These are phyloP conservation scores for Pardosa pseudoannulata DNA, from an alignment of 2,888 invertebrate genomes.

Conservation along the genomic window DNA sequence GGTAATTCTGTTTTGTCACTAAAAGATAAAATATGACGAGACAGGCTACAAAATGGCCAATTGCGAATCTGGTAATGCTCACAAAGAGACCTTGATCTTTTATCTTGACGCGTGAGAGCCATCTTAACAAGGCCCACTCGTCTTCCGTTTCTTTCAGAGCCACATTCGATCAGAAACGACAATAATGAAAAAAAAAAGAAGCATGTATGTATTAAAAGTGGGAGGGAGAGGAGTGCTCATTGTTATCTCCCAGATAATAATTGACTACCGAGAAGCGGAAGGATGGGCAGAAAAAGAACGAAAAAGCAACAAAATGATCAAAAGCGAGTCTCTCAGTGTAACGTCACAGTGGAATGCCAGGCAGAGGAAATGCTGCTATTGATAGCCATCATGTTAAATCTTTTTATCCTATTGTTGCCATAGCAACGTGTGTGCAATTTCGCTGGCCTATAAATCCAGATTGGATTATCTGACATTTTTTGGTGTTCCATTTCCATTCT, in stretches of 20 bases:
- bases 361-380: not conserved
- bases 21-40: too few species aligned
- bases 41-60: too few species aligned
- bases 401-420: not conserved
- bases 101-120: not conserved
- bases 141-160: not conserved
- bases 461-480: too few species aligned
- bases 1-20: too few species aligned
- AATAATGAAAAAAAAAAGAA: not conserved
- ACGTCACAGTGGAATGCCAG: not conserved
- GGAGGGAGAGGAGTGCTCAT: not conserved
- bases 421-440: not conserved
- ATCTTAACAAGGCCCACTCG: not conserved
- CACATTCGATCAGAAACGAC: not conserved
- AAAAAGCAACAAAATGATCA: not conserved
- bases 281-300: not conserved
- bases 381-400: not conserved
- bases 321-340: not conserved
- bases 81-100: not conserved
- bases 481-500: too few species aligned
- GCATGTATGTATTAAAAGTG: not conserved
- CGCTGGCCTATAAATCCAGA: too few species aligned
- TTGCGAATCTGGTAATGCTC: too few species aligned
- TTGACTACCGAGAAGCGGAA: constrained; percentile 1
- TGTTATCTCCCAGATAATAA: not conserved